Evolutionary conservation across 2,888 invertebrate genomes (phyloP).

Genomic region (Agrilus mali): DNA sequence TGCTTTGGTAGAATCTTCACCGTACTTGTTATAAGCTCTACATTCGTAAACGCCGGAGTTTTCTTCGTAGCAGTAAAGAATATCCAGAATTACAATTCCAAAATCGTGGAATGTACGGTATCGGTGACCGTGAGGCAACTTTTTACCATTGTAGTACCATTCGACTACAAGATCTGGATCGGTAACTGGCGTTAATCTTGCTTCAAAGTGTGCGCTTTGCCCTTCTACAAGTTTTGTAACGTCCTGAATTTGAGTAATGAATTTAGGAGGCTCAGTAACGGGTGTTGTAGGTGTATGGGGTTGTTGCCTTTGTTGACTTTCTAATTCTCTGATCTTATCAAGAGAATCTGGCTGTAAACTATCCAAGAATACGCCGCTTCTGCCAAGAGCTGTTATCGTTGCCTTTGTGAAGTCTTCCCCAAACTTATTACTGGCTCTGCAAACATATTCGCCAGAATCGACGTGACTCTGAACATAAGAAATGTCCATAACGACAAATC

Average conservation of each 20-base stretch:
- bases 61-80: constrained; percentile 91
- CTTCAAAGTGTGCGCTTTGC: constrained; percentile 89
- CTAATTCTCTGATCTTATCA: constrained; percentile 76
- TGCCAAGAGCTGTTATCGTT: constrained; percentile 71
- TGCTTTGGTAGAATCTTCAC: constrained; percentile 76
- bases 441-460: constrained; percentile 87
- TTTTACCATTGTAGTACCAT: constrained; percentile 90
- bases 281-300: constrained; percentile 50
- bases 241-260: constrained; percentile 76
- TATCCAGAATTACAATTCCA: constrained; percentile 90
- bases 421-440: constrained; percentile 82
- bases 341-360: constrained; percentile 84
- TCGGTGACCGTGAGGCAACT: constrained; percentile 86
- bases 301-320: constrained; percentile 57
- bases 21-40: constrained; percentile 82
- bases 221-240: constrained; percentile 83
- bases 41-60: constrained; percentile 92
- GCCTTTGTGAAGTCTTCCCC: constrained; percentile 82
- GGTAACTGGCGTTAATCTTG: constrained; percentile 81
- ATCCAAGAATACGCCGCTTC: constrained; percentile 77
- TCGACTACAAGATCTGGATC: constrained; percentile 91
- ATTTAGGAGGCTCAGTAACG: constrained; percentile 74
- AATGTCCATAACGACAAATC: constrained; percentile 88
- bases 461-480: constrained; percentile 79
- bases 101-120: constrained; percentile 97